phyloP scores from a whole-genome alignment of 2,888 invertebrate species.

The Lasioglossum pauxillum region DNA sequence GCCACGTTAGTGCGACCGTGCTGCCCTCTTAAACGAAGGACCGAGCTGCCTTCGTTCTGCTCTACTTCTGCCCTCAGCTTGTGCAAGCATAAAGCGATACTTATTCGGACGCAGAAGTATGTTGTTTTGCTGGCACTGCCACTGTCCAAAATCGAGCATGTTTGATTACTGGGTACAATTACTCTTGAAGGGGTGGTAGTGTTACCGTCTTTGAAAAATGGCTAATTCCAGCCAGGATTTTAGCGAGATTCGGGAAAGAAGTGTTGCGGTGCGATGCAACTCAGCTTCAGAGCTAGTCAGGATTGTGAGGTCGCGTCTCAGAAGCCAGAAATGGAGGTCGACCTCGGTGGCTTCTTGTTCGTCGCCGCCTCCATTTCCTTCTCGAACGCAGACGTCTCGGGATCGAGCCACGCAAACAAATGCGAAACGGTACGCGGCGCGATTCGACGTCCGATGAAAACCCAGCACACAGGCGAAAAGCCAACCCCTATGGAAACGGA shows the following conservation, averaged over 20 bases:
- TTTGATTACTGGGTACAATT: too few relatives aligned
- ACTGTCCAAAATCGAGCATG: too few relatives aligned
- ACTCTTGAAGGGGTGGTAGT: neutral
- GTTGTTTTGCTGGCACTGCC: too few relatives aligned
- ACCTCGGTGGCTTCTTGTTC: constrained; percentile 38
- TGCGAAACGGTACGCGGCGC: constrained; percentile 1
- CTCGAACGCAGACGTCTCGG: constrained; percentile 35
- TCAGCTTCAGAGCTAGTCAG: neutral
- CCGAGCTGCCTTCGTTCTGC: too few relatives aligned
- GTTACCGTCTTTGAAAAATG: neutral
- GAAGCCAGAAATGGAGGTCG: constrained; percentile 49
- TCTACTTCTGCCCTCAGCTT: too few relatives aligned
- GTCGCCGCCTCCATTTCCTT: constrained; percentile 31
- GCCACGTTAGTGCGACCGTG: too few relatives aligned
- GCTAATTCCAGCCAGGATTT: neutral
- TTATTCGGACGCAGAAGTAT: too few relatives aligned
- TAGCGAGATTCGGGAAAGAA: neutral
- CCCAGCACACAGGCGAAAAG: constrained; percentile 1
- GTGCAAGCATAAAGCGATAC: too few relatives aligned
- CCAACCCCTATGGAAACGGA: constrained; percentile 1
- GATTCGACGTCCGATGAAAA: constrained; percentile 8
- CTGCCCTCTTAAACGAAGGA: too few relatives aligned
- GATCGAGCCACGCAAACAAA: constrained; percentile 25
- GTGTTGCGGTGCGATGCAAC: neutral
- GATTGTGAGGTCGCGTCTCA: neutral